Evolutionary conservation across 1,140 invertebrate genomes (phyloP), one percentile per base, ranked within the genome.

Genomic region (Mylabris phalerata): DNA sequence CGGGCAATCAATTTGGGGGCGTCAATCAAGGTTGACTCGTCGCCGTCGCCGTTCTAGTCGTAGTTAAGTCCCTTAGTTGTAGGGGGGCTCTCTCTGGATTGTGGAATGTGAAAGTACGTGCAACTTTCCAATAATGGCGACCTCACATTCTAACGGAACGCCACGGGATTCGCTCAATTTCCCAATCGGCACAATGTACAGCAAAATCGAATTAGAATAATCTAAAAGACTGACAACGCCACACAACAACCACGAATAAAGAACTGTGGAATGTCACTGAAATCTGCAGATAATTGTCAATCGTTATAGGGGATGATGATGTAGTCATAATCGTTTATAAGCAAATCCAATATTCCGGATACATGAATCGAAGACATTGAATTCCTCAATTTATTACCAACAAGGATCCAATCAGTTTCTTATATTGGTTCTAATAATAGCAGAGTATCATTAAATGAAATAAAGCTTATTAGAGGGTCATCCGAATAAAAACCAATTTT

Each of bases 251-350:
- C 40, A 44, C 24, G 48, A 58, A 58, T 58, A 58, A 58, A 58
- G 56, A 45, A 50, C 42, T 48, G 56, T 32, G 32, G 50, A 51
- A 58, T 58, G 48, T 47, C 50, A 45, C 41, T 32, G 47, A 58
- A 58, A 58, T 58, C 56, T 58, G 49, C 42, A 58, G 44, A 58
- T 58, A 58, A 58, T 58, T 58, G 56, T 58, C 56, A 58, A 48
- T 51, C 50, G 56, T 58, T 58, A 50, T 26, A 6, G 9, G 5
- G 25, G 25, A 32, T n/a, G 25, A 32, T n/a, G 25, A 32, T 43
- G 26, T 43, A 43, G 44, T 43, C 13, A 40, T 50, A n/a, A 43
- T 25, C 50, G 11, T 27, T 50, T 26, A 11, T n/a, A 32, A 25
- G 42, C n/a, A 54, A 54, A 27, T 46, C 10, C 25, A 54, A 54